Conservation (phyloP, 2,888 invertebrate species). For the Fragum whitleyi region DNA sequence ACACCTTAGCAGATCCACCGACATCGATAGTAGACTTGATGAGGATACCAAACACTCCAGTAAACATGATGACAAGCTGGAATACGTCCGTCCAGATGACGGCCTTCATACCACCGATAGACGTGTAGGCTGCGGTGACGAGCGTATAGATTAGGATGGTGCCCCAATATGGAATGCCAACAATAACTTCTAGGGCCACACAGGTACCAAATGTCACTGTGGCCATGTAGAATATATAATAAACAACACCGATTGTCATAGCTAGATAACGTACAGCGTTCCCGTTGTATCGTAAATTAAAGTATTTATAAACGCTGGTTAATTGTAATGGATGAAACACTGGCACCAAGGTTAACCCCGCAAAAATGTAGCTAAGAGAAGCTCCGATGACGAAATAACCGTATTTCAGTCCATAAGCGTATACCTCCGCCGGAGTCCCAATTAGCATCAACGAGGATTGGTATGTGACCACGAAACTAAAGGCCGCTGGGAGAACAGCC, state of each 20-base stretch:
- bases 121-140: constrained; percentile 38
- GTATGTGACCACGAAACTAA: constrained; percentile 43
- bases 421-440: constrained; percentile 43
- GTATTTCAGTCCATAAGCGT: constrained; percentile 31
- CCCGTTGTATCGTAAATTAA: constrained; percentile 30
- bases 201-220: constrained; percentile 38
- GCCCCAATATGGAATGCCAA: constrained; percentile 42
- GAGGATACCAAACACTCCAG: constrained; percentile 39
- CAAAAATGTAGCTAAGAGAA: constrained; percentile 22
- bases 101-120: constrained; percentile 45
- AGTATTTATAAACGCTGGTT: constrained; percentile 50
- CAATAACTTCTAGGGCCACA: constrained; percentile 42
- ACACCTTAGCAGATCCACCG: constrained; percentile 22
- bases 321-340: constrained; percentile 42
- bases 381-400: constrained; percentile 21
- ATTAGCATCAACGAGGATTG: constrained; percentile 36
- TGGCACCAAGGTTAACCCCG: constrained; percentile 30
- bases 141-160: constrained; percentile 32
- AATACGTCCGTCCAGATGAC: constrained; percentile 56
- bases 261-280: constrained; percentile 37
- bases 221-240: constrained; percentile 48
- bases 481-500: constrained; percentile 19
- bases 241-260: constrained; percentile 17
- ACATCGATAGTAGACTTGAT: constrained; percentile 24
- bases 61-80: constrained; percentile 40